These are phyloP conservation scores for Phengaris arion DNA, from an alignment of 2,888 invertebrate genomes.

Conservation along the genomic window DNA sequence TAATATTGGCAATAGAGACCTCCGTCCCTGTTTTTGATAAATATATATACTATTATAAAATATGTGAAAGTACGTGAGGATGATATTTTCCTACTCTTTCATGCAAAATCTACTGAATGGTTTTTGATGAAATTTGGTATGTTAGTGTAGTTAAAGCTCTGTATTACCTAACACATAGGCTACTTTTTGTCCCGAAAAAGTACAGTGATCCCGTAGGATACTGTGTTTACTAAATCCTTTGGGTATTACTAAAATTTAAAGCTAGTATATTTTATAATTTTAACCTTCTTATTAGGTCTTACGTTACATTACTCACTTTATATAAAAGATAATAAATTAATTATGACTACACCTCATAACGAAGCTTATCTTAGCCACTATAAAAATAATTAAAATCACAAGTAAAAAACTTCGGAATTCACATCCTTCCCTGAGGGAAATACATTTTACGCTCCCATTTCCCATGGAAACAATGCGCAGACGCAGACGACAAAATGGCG, in stretches of 20 bases:
- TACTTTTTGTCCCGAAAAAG: too few species aligned
- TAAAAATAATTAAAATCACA: slow-evolving; percentile 15
- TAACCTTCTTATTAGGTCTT: not conserved
- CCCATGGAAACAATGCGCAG: slow-evolving; percentile 65
- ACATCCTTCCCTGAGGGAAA: slow-evolving; percentile 69
- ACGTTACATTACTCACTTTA: not conserved
- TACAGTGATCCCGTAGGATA: too few species aligned
- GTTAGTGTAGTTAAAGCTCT: too few species aligned
- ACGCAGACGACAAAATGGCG: slow-evolving; percentile 59
- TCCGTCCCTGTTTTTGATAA: too few species aligned
- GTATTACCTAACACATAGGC: too few species aligned
- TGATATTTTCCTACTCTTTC: too few species aligned
- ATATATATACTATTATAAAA: not conserved
- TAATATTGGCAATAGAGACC: too few species aligned
- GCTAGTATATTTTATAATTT: not conserved
- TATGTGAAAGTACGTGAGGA: not conserved
- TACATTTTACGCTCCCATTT: slow-evolving; percentile 69
- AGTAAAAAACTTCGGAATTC: slow-evolving; percentile 27
- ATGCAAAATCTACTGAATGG: too few species aligned
- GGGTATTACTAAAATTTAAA: too few species aligned
- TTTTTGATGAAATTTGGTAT: too few species aligned
- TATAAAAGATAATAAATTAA: slow-evolving; percentile 8
- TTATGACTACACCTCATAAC: not conserved
- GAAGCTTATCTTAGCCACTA: not conserved
- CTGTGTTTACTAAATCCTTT: too few species aligned